Evolutionary conservation across 2,113 vertebrate species (phyloP).

Genomic region (Hoplias malabaricus): DNA sequence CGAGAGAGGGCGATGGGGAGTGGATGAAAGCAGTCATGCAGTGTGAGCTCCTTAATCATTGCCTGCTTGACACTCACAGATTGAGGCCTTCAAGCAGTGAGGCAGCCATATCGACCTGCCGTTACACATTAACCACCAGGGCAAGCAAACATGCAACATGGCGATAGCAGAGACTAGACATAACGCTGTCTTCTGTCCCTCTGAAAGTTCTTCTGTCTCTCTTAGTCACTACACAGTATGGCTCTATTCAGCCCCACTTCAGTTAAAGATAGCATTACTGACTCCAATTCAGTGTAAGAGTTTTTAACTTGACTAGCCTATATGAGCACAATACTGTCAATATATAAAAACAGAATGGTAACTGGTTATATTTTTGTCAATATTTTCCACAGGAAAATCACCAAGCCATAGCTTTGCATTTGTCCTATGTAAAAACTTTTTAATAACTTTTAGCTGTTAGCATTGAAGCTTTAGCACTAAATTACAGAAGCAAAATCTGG

Average conservation of each 20-base stretch:
- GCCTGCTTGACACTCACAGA: slow-evolving; percentile 76
- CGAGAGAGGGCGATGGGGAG: slow-evolving; percentile 48
- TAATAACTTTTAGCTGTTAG: too few relatives aligned
- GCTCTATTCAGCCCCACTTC: slow-evolving; percentile 17
- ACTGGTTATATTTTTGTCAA: too few relatives aligned
- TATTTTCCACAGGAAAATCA: too few relatives aligned
- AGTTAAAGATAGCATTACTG: background rate
- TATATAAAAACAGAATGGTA: too few relatives aligned
- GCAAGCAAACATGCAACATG: slow-evolving; percentile 46
- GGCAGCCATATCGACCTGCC: slow-evolving; percentile 71
- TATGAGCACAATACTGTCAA: too few relatives aligned
- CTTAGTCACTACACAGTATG: background rate
- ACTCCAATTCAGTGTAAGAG: background rate
- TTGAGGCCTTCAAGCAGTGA: slow-evolving; percentile 70
- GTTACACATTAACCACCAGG: slow-evolving; percentile 75
- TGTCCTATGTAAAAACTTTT: too few relatives aligned
- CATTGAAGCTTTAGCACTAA: background rate
- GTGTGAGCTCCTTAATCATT: slow-evolving; percentile 79
- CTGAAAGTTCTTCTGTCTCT: background rate
- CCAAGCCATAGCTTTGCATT: background rate
- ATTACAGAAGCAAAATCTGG: background rate
- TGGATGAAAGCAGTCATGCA: slow-evolving; percentile 68
- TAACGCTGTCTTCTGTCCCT: slow-evolving; percentile 20
- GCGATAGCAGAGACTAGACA: slow-evolving; percentile 33
- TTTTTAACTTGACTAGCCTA: background rate